Evolutionary conservation across 2,797 vertebrate species (phyloP).

Genomic region (Lerista edwardsae): DNA sequence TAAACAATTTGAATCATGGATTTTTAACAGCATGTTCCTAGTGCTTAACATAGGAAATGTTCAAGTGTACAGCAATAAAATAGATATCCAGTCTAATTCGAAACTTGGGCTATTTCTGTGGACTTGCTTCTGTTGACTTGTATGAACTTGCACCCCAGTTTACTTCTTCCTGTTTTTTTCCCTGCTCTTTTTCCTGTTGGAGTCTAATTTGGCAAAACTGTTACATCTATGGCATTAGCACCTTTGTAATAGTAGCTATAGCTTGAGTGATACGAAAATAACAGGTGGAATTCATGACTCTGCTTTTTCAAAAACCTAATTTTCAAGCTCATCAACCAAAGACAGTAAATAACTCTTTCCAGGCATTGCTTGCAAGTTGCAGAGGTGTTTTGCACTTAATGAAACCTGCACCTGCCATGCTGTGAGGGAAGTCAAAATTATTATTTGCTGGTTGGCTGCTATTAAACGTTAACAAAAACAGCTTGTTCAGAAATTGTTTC

Average conservation of each 20-base stretch:
- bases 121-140: not conserved
- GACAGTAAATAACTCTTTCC: constrained; percentile 27
- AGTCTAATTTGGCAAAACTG: not conserved
- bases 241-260: not conserved
- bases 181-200: not conserved
- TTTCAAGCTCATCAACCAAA: not conserved
- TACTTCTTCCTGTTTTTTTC: not conserved
- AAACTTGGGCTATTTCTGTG: not conserved
- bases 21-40: not conserved
- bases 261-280: constrained; percentile 24
- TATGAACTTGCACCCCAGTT: not conserved
- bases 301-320: not conserved
- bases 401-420: constrained; percentile 68
- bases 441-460: constrained; percentile 65
- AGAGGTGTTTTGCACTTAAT: constrained; percentile 42
- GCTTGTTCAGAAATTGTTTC: constrained; percentile 14
- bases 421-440: constrained; percentile 52
- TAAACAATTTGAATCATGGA: too few relatives aligned
- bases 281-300: not conserved
- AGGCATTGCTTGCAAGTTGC: constrained; percentile 28
- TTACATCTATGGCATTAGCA: not conserved
- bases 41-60: not conserved
- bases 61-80: not conserved
- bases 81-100: not conserved
- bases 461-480: constrained; percentile 57